Conservation (phyloP, 2,113 vertebrate species). For the Ageneiosus marmoratus region DNA sequence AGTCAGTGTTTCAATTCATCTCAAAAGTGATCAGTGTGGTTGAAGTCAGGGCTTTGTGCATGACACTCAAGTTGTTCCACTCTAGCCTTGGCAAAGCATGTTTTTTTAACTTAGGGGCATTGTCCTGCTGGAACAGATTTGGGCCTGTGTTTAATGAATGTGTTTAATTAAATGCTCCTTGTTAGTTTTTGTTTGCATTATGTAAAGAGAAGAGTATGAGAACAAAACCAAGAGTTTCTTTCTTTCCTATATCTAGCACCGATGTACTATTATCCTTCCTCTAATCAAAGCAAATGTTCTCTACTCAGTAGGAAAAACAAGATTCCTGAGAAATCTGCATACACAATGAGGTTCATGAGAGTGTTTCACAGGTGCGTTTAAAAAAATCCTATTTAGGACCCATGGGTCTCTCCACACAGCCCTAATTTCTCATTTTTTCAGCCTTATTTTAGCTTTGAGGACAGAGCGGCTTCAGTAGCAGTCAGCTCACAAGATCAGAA, state of each 20-base stretch:
- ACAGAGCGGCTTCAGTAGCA: background rate
- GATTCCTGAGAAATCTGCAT: background rate
- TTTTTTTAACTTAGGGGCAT: background rate
- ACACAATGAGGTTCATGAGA: background rate
- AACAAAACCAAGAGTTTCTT: background rate
- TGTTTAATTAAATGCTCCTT: no score
- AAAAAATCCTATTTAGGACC: background rate
- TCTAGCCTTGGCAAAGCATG: background rate
- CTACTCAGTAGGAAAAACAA: no score
- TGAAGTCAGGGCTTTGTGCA: background rate
- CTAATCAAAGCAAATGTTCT: background rate
- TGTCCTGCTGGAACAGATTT: background rate
- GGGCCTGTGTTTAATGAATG: no score
- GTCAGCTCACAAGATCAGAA: background rate
- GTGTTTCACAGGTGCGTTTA: background rate
- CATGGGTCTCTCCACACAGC: background rate
- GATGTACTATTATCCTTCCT: constrained; percentile 9
- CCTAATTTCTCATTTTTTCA: background rate
- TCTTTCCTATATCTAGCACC: background rate
- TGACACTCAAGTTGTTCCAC: background rate
- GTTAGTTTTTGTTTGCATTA: no score
- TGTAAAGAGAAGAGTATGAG: no score
- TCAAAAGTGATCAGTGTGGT: background rate
- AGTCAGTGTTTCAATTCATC: background rate
- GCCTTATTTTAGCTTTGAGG: background rate